A percentile compares a stretch with the other conserved stretches of the same genome.
phyloP scores from a whole-genome alignment of 2,113 vertebrate species.

The Tor tambroides region DNA sequence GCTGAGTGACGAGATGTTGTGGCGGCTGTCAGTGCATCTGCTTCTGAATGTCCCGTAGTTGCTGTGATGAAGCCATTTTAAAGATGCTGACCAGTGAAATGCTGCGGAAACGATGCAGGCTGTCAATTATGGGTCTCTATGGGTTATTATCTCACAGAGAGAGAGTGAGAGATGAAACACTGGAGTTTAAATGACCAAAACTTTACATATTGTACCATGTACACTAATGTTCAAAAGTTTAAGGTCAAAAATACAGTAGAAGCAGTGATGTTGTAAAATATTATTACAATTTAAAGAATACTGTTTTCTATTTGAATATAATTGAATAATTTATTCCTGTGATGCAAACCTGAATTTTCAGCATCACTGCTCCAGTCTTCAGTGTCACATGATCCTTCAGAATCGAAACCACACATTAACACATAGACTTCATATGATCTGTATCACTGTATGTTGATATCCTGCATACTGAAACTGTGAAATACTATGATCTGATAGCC shows the following conservation, averaged over 20 bases:
- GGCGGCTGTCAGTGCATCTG: background rate
- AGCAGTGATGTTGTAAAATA: background rate
- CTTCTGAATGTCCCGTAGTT: background rate
- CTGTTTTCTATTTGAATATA: background rate
- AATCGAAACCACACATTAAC: background rate
- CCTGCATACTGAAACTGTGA: background rate
- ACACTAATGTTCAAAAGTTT: background rate
- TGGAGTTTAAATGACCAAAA: background rate
- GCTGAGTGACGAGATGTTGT: constrained; percentile 2
- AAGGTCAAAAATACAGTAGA: background rate
- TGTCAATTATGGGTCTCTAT: background rate
- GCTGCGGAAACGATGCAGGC: background rate
- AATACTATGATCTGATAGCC: background rate
- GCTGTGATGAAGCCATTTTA: background rate
- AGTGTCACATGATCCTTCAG: background rate
- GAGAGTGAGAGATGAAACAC: background rate
- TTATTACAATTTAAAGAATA: background rate
- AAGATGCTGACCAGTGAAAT: constrained; percentile 1
- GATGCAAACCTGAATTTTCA: background rate
- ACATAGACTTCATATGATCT: background rate
- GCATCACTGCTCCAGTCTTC: background rate
- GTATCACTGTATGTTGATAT: background rate
- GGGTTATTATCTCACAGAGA: no score
- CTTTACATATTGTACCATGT: background rate
- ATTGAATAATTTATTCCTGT: background rate